Percentiles rank a stretch among this genome's conserved stretches.
Conservation (phyloP, 2,113 vertebrate genomes). For the Alosa alosa region DNA sequence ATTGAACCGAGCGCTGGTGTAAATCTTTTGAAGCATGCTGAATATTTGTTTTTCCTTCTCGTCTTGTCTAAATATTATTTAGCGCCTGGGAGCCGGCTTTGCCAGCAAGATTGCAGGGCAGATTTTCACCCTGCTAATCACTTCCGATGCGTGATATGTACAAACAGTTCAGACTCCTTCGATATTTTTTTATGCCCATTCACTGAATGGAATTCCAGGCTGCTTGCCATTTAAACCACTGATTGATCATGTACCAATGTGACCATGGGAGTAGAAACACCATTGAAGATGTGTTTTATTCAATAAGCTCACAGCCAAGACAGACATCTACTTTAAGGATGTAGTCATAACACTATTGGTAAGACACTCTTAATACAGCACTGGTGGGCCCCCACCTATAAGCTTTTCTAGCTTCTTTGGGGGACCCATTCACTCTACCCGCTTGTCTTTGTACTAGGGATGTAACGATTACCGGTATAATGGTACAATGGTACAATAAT, state of each 20-base stretch:
- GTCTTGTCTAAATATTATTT: conserved; percentile 69
- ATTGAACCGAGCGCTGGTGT: conserved; percentile 60
- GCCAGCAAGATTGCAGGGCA: conserved; percentile 57
- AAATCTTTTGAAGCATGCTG: conserved; percentile 61
- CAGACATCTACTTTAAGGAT: neutral
- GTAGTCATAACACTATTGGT: neutral
- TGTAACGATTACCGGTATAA: no score
- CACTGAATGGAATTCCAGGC: conserved; percentile 9
- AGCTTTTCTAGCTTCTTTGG: no score
- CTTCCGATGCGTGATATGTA: conserved; percentile 37
- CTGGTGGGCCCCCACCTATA: no score
- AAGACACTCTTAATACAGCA: no score
- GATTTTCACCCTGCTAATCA: conserved; percentile 55
- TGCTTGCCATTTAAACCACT: neutral
- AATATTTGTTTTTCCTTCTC: conserved; percentile 64
- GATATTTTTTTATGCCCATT: neutral
- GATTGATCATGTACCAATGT: neutral
- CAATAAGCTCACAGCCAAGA: neutral
- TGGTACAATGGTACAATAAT: no score
- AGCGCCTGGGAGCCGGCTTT: conserved; percentile 62
- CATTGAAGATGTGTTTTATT: neutral
- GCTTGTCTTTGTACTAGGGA: no score
- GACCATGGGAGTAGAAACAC: neutral
- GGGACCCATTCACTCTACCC: no score
- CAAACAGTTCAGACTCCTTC: neutral